phyloP scores from a whole-genome alignment of 2,888 invertebrate genomes.

The Muschampia plurimacula region DNA sequence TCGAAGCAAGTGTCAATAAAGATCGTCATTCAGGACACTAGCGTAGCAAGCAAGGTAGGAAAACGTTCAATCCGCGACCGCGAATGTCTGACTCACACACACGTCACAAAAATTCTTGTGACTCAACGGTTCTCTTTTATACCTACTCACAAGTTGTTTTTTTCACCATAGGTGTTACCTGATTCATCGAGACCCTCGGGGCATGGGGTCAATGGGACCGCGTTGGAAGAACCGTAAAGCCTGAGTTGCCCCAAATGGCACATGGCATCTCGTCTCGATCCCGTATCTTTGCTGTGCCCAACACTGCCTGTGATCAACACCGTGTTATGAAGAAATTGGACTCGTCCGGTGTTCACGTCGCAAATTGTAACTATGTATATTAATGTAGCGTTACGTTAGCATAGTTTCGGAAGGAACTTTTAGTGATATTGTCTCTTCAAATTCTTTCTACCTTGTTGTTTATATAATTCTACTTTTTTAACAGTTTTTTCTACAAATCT shows the following conservation, averaged over 20 bases:
- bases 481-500: not conserved
- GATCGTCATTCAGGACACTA: conserved; percentile 48
- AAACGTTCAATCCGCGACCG: conserved; percentile 54
- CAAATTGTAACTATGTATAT: conserved; percentile 61
- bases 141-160: conserved; percentile 54
- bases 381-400: conserved; percentile 32
- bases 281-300: conserved; percentile 52
- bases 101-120: conserved; percentile 66
- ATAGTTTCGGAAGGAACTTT: conserved; percentile 26
- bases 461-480: not conserved
- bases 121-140: conserved; percentile 58
- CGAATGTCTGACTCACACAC: conserved; percentile 68
- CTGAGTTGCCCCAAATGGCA: not conserved
- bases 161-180: conserved; percentile 70
- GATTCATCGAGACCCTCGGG: conserved; percentile 42
- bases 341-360: conserved; percentile 76
- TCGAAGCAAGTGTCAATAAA: conserved; percentile 16
- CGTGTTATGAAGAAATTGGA: conserved; percentile 73
- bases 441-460: not conserved
- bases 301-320: conserved; percentile 78
- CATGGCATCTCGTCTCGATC: conserved; percentile 48
- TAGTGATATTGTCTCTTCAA: conserved; percentile 27
- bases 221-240: conserved; percentile 24
- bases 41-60: conserved; percentile 52
- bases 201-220: conserved; percentile 43